Conservation (phyloP, 1,140 invertebrate species). For the Zaprionus davidi region DNA sequence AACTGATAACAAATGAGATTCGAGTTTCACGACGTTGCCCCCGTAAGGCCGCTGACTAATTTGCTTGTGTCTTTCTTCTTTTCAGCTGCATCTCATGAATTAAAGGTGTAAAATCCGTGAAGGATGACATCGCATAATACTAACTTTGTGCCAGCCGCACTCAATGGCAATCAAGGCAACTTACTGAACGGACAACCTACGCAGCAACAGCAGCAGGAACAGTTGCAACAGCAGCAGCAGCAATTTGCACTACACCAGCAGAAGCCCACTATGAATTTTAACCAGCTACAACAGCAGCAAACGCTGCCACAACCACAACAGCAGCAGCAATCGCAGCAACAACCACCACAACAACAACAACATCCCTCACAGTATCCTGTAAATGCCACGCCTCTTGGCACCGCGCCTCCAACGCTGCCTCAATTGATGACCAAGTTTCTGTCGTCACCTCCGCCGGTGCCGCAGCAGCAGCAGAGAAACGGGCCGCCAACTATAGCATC, state of each 20-base stretch:
- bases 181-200: constrained; percentile 61
- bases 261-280: background rate
- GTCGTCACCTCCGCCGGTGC: constrained; percentile 43
- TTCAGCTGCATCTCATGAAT: constrained; percentile 71
- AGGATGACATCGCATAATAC: constrained; percentile 78
- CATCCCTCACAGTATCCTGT: constrained; percentile 38
- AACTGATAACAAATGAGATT: background rate
- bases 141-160: constrained; percentile 65
- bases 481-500: constrained; percentile 26
- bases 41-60: constrained; percentile 22
- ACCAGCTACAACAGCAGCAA: constrained; percentile 25
- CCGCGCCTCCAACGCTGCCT: constrained; percentile 22
- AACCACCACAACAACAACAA: constrained; percentile 24
- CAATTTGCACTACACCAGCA: constrained; percentile 10
- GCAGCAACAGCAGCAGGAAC: constrained; percentile 37
- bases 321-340: constrained; percentile 15
- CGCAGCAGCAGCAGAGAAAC: background rate
- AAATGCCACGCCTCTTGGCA: constrained; percentile 19
- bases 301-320: constrained; percentile 25
- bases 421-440: constrained; percentile 69
- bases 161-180: constrained; percentile 55
- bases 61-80: constrained; percentile 19
- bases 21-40: constrained; percentile 4
- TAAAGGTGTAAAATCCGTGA: constrained; percentile 27
- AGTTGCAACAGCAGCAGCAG: constrained; percentile 33